Base-by-base conservation (phyloP, 2,888 invertebrate species). In the Drosophila anomalata region DNA sequence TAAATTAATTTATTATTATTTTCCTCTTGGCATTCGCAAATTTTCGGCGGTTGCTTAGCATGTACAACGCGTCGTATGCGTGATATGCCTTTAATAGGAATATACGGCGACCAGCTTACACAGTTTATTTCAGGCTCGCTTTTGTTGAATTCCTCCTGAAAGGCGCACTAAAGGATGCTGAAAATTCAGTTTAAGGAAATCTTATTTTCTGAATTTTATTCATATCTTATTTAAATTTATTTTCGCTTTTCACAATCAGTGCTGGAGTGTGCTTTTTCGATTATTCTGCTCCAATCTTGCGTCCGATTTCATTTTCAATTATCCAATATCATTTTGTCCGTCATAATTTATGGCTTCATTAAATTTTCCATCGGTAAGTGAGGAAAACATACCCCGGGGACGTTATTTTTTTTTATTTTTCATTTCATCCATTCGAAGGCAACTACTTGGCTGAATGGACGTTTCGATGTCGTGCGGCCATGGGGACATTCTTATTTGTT, bases 1-100 rank as follows among this genome's bases (percentile, higher is more conserved):
- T 87, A 84, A 87, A 87, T 84, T 84, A 84, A 84, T 87, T 84
- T 80, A 83, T 87, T 76, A 84, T 84, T 82, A 82, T 79, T 76
- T 72, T 60, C 71, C 70, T 55, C 67, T 63, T 65, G 53, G 65
- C 11, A 63, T 63, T 54, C 47, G 36, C 54, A 24, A 63, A 26
- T 59, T 59, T 50, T 67, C 60, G 58, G 67, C 58, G 58, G 56
- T 69, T 68, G 77, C 78, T 82, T 72, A 75, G 73, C 78, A 82
- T 83, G 86, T 70, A 70, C 56, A 68, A 58, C 80, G 66, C 70
- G 75, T 77, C 80, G 78, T 63, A 75, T 86, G 75, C 80, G 80
- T 80, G 83, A 78, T 83, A 78, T 78, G 82, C 73, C 71, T 79
- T 72, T 75, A 79, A 82, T 79, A 75, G 61, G 75, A 77, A 85